phyloP scores from a whole-genome alignment of 2,888 invertebrate species.

The Biston betularia region DNA sequence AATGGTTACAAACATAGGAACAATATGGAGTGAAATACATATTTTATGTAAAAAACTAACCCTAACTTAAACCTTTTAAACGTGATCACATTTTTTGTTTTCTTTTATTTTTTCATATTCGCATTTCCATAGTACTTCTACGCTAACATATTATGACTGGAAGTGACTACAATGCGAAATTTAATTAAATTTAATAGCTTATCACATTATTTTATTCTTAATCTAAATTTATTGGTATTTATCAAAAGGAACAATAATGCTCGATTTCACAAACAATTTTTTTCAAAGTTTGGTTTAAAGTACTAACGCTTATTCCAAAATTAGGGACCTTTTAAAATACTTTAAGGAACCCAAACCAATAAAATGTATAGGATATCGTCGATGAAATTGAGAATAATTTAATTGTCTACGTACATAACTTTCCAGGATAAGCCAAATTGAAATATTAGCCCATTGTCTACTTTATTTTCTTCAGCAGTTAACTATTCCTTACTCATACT shows the following conservation, averaged over 20 bases:
- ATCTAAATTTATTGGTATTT: slow-evolving; percentile 63
- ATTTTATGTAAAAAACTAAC: slow-evolving; percentile 55
- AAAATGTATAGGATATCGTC: neutral
- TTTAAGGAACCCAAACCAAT: neutral
- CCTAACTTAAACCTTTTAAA: slow-evolving; percentile 66
- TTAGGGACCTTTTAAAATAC: neutral
- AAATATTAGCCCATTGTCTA: slow-evolving; percentile 61
- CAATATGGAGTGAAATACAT: slow-evolving; percentile 63
- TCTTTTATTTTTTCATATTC: slow-evolving; percentile 63
- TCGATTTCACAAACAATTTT: slow-evolving; percentile 23
- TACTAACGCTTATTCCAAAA: slow-evolving; percentile 1
- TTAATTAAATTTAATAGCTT: slow-evolving; percentile 72
- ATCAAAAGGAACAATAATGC: slow-evolving; percentile 72
- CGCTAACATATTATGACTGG: slow-evolving; percentile 85
- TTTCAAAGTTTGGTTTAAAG: neutral
- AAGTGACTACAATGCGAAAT: slow-evolving; percentile 83
- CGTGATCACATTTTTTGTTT: slow-evolving; percentile 75
- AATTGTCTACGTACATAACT: slow-evolving; percentile 51
- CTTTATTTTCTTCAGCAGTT: slow-evolving; percentile 40
- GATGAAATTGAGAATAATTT: slow-evolving; percentile 40
- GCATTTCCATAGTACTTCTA: slow-evolving; percentile 72
- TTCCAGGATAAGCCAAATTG: slow-evolving; percentile 46
- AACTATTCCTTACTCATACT: slow-evolving; percentile 37
- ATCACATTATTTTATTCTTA: slow-evolving; percentile 77
- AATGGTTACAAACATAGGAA: slow-evolving; percentile 78